Percentiles rank a stretch among this genome's conserved stretches.
These are phyloP conservation scores for Cyclura pinguis DNA, from an alignment of 2,797 vertebrate genomes.

Conservation along the genomic window DNA sequence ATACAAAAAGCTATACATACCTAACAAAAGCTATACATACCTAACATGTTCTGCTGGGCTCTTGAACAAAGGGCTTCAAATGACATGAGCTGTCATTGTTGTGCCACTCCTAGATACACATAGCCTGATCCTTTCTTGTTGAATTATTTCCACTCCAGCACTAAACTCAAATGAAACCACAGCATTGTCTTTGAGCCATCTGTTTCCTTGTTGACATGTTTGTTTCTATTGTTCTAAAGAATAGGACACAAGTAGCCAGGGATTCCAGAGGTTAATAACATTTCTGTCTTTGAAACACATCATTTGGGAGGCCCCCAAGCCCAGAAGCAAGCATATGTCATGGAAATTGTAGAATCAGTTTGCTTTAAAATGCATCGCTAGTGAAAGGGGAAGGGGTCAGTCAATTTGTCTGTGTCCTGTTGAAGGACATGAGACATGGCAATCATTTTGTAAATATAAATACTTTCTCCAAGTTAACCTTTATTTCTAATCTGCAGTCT, in stretches of 20 bases:
- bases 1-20: no score
- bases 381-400: conserved; percentile 20
- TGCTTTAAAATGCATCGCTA: conserved; percentile 2
- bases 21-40: no score
- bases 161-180: not conserved
- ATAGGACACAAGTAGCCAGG: not conserved
- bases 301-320: not conserved
- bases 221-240: not conserved
- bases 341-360: not conserved
- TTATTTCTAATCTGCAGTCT: not conserved
- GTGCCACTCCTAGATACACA: not conserved
- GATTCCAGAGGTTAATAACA: conserved; percentile 6
- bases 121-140: not conserved
- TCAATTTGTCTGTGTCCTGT: conserved; percentile 21
- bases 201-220: not conserved
- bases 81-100: not conserved
- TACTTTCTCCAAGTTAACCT: not conserved
- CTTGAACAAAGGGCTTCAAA: not conserved
- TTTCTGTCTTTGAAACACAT: not conserved
- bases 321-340: not conserved
- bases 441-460: conserved; percentile 15
- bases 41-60: no score
- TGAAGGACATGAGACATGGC: not conserved
- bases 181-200: not conserved
- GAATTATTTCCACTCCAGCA: not conserved